Evolutionary conservation across 2,888 invertebrate species (phyloP).

Genomic region (Xestia xanthographa): DNA sequence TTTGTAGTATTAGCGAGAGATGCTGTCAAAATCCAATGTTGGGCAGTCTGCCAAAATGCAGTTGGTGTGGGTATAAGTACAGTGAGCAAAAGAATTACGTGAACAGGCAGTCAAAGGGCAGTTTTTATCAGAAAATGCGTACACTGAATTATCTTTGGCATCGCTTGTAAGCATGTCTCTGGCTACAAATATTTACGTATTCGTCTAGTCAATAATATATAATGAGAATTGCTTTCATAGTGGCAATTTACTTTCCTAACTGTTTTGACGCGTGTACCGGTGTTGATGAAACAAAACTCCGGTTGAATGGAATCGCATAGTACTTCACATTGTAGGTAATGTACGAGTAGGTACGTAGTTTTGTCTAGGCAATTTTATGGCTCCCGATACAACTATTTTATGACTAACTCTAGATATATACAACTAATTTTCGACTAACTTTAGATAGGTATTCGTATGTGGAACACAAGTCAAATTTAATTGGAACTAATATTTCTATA

Average conservation of each 20-base stretch:
- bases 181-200: neutral
- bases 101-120: neutral
- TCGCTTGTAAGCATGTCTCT: neutral
- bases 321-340: slow-evolving; percentile 17
- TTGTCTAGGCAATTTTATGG: slow-evolving; percentile 39
- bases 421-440: too few species aligned
- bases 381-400: neutral
- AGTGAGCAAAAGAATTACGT: slow-evolving; percentile 16
- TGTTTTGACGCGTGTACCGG: slow-evolving; percentile 10
- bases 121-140: neutral
- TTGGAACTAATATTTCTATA: too few species aligned
- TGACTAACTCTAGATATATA: neutral
- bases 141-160: neutral
- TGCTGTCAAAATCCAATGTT: slow-evolving; percentile 74
- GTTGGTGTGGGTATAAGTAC: slow-evolving; percentile 55
- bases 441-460: too few species aligned
- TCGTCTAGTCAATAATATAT: neutral
- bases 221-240: neutral
- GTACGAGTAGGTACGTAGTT: slow-evolving; percentile 20
- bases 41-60: slow-evolving; percentile 79
- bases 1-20: slow-evolving; percentile 74
- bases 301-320: slow-evolving; percentile 56
- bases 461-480: too few species aligned
- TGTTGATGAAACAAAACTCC: slow-evolving; percentile 43
- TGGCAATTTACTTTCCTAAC: neutral